Base-by-base conservation (phyloP, 2,888 invertebrate genomes). In the Ephialtes manifestator region DNA sequence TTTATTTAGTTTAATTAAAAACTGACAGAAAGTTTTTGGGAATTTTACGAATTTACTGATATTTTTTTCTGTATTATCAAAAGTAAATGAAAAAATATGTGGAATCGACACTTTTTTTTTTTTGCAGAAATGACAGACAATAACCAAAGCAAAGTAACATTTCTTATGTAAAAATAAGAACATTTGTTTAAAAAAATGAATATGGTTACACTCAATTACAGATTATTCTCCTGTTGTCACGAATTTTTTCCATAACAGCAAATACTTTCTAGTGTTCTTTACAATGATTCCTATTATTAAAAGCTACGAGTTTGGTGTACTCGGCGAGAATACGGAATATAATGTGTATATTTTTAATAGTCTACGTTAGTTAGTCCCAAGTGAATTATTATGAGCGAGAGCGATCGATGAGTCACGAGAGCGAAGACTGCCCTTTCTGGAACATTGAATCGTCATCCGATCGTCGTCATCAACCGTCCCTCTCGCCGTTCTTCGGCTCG, bases 401-500 rank as follows among this genome's bases (percentile, higher is more conserved):
- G 72, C 31, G 58, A 58, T 79, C 74, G 35, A 70, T 82, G 55
- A 70, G 55, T 63, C 43, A 75, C 39, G 75, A 53, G 60, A 71
- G 46, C 20, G 31, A 24, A 71, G 24, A 31, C 63, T 81, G 24
- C 72, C 70, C 77, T 71, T 82, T 63, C 65, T 48, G 28, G 74
- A 58, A 68, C 72, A 58, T 72, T 60, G 53, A 76, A 65, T 63
- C 77, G 65, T 72, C 83, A 79, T 83, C 60, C 43, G 48, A 75
- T 72, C 53, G 28, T 65, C 80, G 31, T 55, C 65, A 63, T 55
- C 75, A 28, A 31, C 43, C 60, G 31, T 58, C 65, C 46, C 67
- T 48, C 58, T 43, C 65, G 11, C 18, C 65, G 63, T 55, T 55
- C 60, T 35, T 20, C 39, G 18, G 31, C 55, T 15, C 46, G 65